Base-by-base conservation (phyloP, 2,888 invertebrate species). In the Athrips mouffetella region DNA sequence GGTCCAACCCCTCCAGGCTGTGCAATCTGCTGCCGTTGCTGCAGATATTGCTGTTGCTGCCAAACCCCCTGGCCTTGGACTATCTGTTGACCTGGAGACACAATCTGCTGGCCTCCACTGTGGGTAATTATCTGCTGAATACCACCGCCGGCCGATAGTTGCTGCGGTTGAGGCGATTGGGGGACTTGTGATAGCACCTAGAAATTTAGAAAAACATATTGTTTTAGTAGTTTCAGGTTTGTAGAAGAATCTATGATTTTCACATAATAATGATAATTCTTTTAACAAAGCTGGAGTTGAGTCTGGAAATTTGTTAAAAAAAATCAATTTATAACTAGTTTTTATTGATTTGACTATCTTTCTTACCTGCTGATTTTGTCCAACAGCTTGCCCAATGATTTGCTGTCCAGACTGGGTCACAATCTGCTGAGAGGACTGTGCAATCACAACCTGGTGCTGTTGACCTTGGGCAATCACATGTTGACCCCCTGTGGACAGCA, bases 121-220 rank as follows among this genome's bases (percentile, higher is more conserved):
- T 89, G 89, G 0, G 87, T 85, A 50, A 89, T 89, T 20, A 88
- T 87, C 64, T 89, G 89, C 58, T 89, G 86, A 15, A 89, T 80
- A n/a, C 83, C 82, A 29, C 86, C 87, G 1, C 78, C 76, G 0
- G 69, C 64, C 1, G 74, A 52, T 51, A 80, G 52, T 59, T 80
- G 82, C 2, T 71, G 58, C 1, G 80, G 75, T 53, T 86, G 86
- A 0, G 85, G 82, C 0, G 83, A 84, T 62, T 86, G 87, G 0
- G 84, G 85, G 54, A 85, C 73, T 54, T 86, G 87, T 0, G 84
- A 80, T 52, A 87, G 55, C 16, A 85, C 84, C 55, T 37, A 20
- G 21, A 8, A 11, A 16, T n/a, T 8, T n/a, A n/a, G n/a, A n/a
- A n/a, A n/a, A n/a, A n/a, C n/a, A n/a, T n/a, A n/a, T n/a, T n/a